phyloP scores from a whole-genome alignment of 37 sponge, comb jelly and placozoan genomes.

The Tethya wilhelma region DNA sequence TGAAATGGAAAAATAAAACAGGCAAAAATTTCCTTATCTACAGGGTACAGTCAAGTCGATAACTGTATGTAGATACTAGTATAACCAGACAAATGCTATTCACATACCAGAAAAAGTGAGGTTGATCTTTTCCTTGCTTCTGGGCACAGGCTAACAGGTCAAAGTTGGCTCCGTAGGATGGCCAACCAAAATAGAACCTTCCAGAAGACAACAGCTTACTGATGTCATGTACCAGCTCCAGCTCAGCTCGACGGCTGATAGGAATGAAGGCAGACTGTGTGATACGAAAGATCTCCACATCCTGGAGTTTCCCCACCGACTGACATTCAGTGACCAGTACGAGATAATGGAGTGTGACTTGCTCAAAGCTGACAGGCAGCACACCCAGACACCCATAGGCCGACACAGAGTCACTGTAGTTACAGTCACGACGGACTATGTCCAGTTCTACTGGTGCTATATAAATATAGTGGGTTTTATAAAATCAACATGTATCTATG shows the following conservation, averaged over 20 bases:
- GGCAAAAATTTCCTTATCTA: neutral
- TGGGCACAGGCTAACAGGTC: slow-evolving; percentile 62
- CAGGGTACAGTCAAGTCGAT: neutral
- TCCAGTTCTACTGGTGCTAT: slow-evolving; percentile 74
- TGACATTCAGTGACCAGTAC: slow-evolving; percentile 75
- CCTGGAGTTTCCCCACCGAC: slow-evolving; percentile 66
- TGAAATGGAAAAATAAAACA: too few species aligned
- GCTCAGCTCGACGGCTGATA: slow-evolving; percentile 19
- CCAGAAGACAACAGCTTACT: slow-evolving; percentile 76
- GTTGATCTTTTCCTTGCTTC: slow-evolving; percentile 39
- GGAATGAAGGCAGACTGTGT: slow-evolving; percentile 69
- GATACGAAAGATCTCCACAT: slow-evolving; percentile 75
- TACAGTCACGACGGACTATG: slow-evolving; percentile 34
- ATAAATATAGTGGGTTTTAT: neutral
- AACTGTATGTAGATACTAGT: too few species aligned
- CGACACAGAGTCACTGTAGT: slow-evolving; percentile 44
- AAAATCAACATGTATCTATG: neutral
- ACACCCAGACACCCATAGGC: slow-evolving; percentile 85
- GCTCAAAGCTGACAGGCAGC: slow-evolving; percentile 22
- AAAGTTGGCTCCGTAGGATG: slow-evolving; percentile 43
- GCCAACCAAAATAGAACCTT: slow-evolving; percentile 74
- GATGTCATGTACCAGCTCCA: slow-evolving; percentile 64
- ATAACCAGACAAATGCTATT: neutral
- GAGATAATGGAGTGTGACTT: slow-evolving; percentile 43
- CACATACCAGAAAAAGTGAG: slow-evolving; percentile 72